A percentile compares a stretch with the other conserved stretches of the same genome.
Conservation (phyloP, 2,888 invertebrate genomes). For the Kryphioiulus occultus region DNA sequence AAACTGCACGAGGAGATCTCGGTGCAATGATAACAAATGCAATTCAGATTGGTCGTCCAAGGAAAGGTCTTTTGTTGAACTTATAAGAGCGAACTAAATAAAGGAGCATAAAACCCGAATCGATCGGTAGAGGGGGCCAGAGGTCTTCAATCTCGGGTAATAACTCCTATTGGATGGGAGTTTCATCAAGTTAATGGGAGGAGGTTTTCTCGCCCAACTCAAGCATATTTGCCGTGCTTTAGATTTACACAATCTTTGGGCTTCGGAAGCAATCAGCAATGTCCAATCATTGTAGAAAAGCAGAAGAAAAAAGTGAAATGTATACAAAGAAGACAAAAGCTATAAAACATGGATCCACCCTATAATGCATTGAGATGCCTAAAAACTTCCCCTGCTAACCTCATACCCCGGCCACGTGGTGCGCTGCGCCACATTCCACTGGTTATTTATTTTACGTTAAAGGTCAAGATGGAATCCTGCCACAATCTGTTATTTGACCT, state of each 20-base stretch:
- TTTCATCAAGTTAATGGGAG: slow-evolving; percentile 51
- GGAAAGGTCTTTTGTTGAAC: slow-evolving; percentile 27
- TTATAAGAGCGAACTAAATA: slow-evolving; percentile 29
- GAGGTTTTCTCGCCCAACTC: slow-evolving; percentile 37
- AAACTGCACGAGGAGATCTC: slow-evolving; percentile 30
- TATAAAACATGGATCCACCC: background rate
- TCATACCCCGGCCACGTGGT: background rate
- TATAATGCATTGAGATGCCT: background rate
- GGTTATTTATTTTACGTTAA: background rate
- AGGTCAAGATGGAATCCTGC: background rate
- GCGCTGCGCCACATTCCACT: background rate
- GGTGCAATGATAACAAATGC: slow-evolving; percentile 35
- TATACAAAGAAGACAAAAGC: background rate
- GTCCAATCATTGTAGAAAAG: slow-evolving; percentile 37
- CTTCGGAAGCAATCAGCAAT: slow-evolving; percentile 12
- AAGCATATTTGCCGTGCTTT: slow-evolving; percentile 46
- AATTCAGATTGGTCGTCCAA: slow-evolving; percentile 35
- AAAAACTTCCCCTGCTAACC: background rate
- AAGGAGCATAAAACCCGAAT: slow-evolving; percentile 47
- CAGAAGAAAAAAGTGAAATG: background rate
- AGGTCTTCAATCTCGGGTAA: slow-evolving; percentile 52
- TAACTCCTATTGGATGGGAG: slow-evolving; percentile 48
- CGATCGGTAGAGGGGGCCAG: slow-evolving; percentile 46
- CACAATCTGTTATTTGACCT: background rate
- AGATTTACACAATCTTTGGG: slow-evolving; percentile 31